phyloP scores from a whole-genome alignment of 2,888 invertebrate genomes.

The Lasioglossum vierecki region DNA sequence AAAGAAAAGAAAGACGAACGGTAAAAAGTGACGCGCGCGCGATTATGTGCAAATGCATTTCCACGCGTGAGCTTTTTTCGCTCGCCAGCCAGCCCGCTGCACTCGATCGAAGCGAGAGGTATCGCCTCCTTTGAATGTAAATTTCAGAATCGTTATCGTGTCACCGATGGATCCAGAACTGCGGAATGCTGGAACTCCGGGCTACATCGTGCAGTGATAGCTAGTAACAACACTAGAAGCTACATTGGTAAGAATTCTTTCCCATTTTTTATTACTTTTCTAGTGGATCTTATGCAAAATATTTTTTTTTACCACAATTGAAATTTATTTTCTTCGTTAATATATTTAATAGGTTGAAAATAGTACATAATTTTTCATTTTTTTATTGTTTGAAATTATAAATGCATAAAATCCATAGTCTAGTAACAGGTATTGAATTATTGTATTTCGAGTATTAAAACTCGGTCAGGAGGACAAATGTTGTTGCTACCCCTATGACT shows the following conservation, averaged over 20 bases:
- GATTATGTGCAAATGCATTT: slow-evolving; percentile 49
- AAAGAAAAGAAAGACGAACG: background rate
- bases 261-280: background rate
- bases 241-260: background rate
- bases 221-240: background rate
- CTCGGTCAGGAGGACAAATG: background rate
- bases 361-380: too few relatives aligned
- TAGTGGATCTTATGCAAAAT: too few relatives aligned
- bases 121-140: slow-evolving; percentile 28
- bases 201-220: background rate
- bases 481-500: background rate
- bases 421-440: background rate
- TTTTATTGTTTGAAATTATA: too few relatives aligned
- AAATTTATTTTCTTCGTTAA: too few relatives aligned
- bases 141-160: slow-evolving; percentile 21
- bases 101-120: background rate
- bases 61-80: background rate
- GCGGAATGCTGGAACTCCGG: background rate
- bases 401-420: too few relatives aligned
- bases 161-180: background rate
- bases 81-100: background rate
- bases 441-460: background rate
- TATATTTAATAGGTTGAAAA: too few relatives aligned
- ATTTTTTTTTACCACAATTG: too few relatives aligned
- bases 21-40: slow-evolving; percentile 14